phyloP scores from a whole-genome alignment of 2,888 invertebrate genomes.

The Drosophila sordidula region DNA sequence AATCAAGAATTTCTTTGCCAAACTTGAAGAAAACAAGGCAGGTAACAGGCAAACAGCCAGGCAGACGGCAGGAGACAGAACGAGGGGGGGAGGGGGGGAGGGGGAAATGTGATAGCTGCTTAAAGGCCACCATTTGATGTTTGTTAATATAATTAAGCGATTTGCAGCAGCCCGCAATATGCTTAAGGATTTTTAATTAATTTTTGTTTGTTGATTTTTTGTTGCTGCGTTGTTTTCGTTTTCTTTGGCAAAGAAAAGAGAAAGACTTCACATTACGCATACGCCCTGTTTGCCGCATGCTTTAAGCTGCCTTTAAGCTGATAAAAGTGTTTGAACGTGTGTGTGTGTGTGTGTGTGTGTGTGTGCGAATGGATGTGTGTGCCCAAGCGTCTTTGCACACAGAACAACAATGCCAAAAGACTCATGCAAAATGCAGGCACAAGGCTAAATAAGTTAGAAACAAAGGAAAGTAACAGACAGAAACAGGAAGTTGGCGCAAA shows the following conservation, averaged over 20 bases:
- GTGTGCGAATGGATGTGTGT: background rate
- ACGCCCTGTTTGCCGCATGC: constrained; percentile 30
- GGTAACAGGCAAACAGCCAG: constrained; percentile 15
- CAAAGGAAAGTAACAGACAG: constrained; percentile 5
- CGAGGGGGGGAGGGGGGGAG: too few relatives aligned
- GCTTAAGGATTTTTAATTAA: constrained; percentile 65
- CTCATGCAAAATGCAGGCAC: constrained; percentile 62
- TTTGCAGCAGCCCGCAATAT: constrained; percentile 31
- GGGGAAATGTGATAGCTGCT: background rate
- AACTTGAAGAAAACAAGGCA: constrained; percentile 21
- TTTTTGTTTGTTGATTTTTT: constrained; percentile 43
- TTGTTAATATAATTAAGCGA: constrained; percentile 69
- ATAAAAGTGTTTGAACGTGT: constrained; percentile 31
- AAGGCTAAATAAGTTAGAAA: constrained; percentile 47
- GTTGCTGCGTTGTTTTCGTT: constrained; percentile 6
- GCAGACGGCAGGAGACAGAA: background rate
- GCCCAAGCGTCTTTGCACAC: constrained; percentile 4
- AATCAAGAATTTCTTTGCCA: constrained; percentile 21
- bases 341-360: constrained; percentile 1
- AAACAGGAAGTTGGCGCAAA: constrained; percentile 6
- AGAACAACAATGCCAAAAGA: constrained; percentile 20
- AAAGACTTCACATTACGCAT: constrained; percentile 36
- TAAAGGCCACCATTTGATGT: constrained; percentile 37
- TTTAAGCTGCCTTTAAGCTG: constrained; percentile 27
- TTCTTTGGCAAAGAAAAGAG: background rate